Percentiles rank a stretch among this genome's conserved stretches.
Conservation (phyloP, 2,888 invertebrate genomes). For the Hydriomena furcata region DNA sequence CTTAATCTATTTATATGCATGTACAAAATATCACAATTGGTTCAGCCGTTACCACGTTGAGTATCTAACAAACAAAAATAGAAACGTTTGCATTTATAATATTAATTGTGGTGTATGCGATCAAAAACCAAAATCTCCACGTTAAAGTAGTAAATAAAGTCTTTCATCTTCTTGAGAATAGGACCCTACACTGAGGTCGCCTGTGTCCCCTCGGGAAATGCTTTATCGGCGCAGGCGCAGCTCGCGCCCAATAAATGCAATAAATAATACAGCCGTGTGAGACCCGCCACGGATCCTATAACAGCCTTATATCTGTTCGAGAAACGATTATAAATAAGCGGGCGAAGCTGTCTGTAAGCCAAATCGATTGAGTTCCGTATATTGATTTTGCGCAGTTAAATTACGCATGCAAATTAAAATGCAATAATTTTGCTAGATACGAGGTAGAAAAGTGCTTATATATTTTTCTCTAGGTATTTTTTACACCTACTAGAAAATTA, state of each 20-base stretch:
- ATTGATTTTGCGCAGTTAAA: not conserved
- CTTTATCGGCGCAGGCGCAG: slow-evolving; percentile 55
- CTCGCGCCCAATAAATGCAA: slow-evolving; percentile 72
- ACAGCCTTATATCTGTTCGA: slow-evolving; percentile 65
- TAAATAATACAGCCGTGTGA: slow-evolving; percentile 78
- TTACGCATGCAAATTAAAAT: no score
- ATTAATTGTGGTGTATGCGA: no score
- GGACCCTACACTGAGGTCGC: slow-evolving; percentile 9
- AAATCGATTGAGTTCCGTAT: slow-evolving; percentile 46
- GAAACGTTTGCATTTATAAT: no score
- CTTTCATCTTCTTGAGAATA: slow-evolving; percentile 21
- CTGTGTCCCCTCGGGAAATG: slow-evolving; percentile 75
- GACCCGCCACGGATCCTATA: slow-evolving; percentile 67
- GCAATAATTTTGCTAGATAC: no score
- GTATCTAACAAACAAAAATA: no score
- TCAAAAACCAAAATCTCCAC: no score
- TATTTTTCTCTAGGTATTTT: no score
- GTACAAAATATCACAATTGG: no score
- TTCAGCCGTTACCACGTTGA: no score
- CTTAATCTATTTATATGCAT: no score
- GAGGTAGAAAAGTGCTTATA: no score
- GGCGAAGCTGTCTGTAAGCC: slow-evolving; percentile 31
- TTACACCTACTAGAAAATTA: no score
- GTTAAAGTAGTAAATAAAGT: not conserved
- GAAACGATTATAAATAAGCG: slow-evolving; percentile 55